Percentiles rank a stretch among this genome's conserved stretches.
phyloP scores from a whole-genome alignment of 2,888 invertebrate genomes.

The Diarsia mendica region DNA sequence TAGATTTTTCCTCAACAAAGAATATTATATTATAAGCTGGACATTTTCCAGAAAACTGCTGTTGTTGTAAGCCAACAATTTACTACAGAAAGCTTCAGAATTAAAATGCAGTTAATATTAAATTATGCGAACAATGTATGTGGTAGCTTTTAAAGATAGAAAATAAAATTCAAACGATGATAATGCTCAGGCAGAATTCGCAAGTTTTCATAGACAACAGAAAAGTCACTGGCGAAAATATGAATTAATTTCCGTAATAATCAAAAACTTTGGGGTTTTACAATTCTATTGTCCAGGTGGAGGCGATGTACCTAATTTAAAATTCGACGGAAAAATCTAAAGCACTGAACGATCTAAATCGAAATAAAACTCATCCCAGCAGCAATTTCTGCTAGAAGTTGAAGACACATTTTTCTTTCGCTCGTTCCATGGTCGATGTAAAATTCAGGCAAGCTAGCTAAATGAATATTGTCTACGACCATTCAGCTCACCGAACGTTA shows the following conservation, averaged over 20 bases:
- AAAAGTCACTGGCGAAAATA: neutral
- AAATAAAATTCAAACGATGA: neutral
- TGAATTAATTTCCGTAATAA: neutral
- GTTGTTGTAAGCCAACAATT: slow-evolving; percentile 5
- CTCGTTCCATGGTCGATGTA: neutral
- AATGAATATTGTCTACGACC: slow-evolving; percentile 54
- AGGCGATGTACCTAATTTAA: neutral
- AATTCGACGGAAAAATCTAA: neutral
- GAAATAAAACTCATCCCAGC: neutral
- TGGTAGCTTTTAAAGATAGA: neutral
- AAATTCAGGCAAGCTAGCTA: slow-evolving; percentile 44
- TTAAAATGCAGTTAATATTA: slow-evolving; percentile 5
- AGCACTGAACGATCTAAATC: neutral
- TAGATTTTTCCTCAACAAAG: neutral
- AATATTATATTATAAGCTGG: neutral
- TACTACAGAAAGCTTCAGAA: neutral
- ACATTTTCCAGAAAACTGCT: neutral
- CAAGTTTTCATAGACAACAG: neutral
- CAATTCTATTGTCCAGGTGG: neutral
- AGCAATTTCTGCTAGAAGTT: slow-evolving; percentile 15
- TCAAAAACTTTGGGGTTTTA: neutral
- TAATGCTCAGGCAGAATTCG: neutral
- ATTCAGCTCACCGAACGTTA: slow-evolving; percentile 46
- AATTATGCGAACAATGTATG: neutral
- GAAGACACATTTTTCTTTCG: slow-evolving; percentile 1